Evolutionary conservation across 2,797 vertebrate species (phyloP).

Genomic region (Lutra lutra): DNA sequence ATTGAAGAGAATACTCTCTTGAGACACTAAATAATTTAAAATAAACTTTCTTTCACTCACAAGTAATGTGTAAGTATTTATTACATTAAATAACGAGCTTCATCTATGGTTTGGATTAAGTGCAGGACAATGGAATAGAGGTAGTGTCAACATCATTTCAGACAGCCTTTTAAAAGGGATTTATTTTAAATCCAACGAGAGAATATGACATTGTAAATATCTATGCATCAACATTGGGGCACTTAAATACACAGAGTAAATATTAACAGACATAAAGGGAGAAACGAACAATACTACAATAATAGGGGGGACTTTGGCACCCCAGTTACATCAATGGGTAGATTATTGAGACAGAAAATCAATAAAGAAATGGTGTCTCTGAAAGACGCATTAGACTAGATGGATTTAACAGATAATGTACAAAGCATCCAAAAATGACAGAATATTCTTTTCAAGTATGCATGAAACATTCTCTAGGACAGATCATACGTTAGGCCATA

Average conservation of each 20-base stretch:
- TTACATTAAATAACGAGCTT: neutral
- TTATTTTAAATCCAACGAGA: neutral
- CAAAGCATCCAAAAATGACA: neutral
- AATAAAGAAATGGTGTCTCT: neutral
- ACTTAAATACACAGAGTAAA: neutral
- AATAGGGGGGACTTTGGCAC: neutral
- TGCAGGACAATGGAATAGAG: neutral
- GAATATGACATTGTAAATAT: neutral
- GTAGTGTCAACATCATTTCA: neutral
- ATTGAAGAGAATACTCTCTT: neutral
- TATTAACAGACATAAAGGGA: neutral
- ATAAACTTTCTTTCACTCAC: neutral
- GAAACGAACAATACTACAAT: neutral
- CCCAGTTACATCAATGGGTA: neutral
- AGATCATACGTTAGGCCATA: neutral
- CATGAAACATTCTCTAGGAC: neutral
- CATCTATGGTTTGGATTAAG: constrained; percentile 27
- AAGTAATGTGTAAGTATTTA: neutral
- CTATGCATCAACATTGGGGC: neutral
- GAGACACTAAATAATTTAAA: neutral
- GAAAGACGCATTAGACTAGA: neutral
- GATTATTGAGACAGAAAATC: neutral
- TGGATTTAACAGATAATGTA: neutral
- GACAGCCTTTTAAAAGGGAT: neutral
- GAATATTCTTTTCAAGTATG: neutral